Evolutionary conservation across 2,888 invertebrate species (phyloP), one percentile per base, ranked within the genome.

Genomic region (Griposia aprilina): DNA sequence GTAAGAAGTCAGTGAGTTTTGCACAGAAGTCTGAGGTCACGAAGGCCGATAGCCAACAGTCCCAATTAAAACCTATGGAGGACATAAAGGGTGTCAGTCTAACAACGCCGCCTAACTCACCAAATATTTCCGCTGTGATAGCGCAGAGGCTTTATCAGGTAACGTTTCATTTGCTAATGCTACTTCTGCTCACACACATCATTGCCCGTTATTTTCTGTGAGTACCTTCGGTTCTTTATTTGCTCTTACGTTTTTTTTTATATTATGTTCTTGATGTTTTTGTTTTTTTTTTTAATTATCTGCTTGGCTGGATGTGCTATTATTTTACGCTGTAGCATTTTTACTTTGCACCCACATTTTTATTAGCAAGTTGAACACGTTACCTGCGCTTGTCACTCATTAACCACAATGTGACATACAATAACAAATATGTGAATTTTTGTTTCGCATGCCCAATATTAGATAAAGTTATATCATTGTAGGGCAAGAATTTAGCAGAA

Each of bases 1-100:
- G 97, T 90, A 98, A 98, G 93, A 98, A 98, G 93, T 98, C 98
- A 86, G 98, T 98, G 84, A 98, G 98, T 94, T 98, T 98, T 94
- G 98, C 98, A 70, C 97, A 97, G 93, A 97, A 97, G 93, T 93
- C 95, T 84, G 96, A 95, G 84, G 93, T 91, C 60, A 94, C 91
- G 62, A 94, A 94, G 83, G 91, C 91, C 82, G 94, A 94, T 89
- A 92, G 91, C 81, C 93, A 92, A 87, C 97, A 95, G 88, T 97
- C 94, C 91, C 95, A 94, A 88, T 94, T 94, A 87, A 97, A 96
- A 93, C 96, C 96, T 87, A 97, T 96, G 91, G 97, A 97, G 86
- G 96, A 97, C 84, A 94, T 97, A 74, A 96, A 96, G 89, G 94
- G 94, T 82, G 93, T 92, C 77, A 93, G 89, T 89, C 95, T 97